phyloP scores from a whole-genome alignment of 2,797 vertebrate genomes.

The Micrastur ruficollis region DNA sequence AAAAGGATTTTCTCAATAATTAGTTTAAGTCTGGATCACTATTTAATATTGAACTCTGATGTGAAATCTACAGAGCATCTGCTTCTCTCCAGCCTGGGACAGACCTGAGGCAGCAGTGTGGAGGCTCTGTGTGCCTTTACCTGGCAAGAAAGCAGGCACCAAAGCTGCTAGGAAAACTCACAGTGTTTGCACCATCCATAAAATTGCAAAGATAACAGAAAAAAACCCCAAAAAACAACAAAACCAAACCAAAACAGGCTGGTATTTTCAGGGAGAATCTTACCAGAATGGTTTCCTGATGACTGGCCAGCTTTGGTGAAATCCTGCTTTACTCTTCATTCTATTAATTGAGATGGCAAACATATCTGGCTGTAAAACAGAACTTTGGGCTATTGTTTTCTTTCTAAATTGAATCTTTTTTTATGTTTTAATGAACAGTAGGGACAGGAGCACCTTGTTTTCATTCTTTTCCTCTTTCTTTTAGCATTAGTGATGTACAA shows the following conservation, averaged over 20 bases:
- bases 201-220: background rate
- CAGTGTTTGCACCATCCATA: background rate
- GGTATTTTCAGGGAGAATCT: background rate
- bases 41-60: background rate
- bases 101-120: background rate
- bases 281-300: background rate
- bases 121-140: background rate
- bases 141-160: background rate
- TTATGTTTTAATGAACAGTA: slow-evolving; percentile 1
- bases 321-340: background rate
- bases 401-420: background rate
- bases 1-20: background rate
- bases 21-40: background rate
- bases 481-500: background rate
- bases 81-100: background rate
- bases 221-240: too few relatives aligned
- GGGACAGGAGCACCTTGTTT: background rate
- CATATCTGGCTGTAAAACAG: background rate
- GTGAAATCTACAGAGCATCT: background rate
- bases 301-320: background rate
- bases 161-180: background rate
- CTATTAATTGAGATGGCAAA: background rate
- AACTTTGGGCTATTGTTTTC: background rate
- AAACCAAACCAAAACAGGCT: background rate
- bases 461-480: slow-evolving; percentile 3